Percentiles rank a stretch among this genome's conserved stretches.
Evolutionary conservation across 2,888 invertebrate species (phyloP).

Genomic region (Ypsolopha scabrella): DNA sequence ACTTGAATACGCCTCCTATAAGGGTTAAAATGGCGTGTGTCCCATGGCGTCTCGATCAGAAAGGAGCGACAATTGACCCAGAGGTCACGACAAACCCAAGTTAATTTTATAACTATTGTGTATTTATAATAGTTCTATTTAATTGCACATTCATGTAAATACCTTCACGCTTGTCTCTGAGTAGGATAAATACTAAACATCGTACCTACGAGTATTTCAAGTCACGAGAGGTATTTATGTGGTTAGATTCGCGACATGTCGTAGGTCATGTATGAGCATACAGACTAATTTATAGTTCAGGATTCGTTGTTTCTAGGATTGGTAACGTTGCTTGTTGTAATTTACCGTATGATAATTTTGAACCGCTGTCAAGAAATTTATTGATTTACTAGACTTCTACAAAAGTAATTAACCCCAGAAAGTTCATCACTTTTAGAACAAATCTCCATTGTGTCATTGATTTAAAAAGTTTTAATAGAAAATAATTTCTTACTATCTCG

Average conservation of each 20-base stretch:
- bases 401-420: too few relatives aligned
- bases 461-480: too few relatives aligned
- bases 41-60: slow-evolving; percentile 7
- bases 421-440: too few relatives aligned
- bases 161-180: background rate
- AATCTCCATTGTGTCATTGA: too few relatives aligned
- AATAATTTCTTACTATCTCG: too few relatives aligned
- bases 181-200: background rate
- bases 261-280: background rate
- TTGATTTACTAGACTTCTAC: too few relatives aligned
- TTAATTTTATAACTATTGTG: slow-evolving; percentile 1
- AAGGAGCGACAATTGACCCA: slow-evolving; percentile 32
- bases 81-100: slow-evolving; percentile 20
- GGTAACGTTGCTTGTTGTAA: too few relatives aligned
- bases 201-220: background rate
- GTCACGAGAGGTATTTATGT: background rate
- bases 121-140: background rate
- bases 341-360: too few relatives aligned
- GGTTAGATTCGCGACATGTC: background rate
- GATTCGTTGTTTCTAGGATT: too few relatives aligned
- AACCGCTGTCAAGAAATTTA: too few relatives aligned
- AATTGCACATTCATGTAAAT: background rate
- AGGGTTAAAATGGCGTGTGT: slow-evolving; percentile 5
- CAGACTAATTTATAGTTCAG: too few relatives aligned
- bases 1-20: background rate